phyloP scores from a whole-genome alignment of 2,113 vertebrate genomes.

The Glareola pratincola region DNA sequence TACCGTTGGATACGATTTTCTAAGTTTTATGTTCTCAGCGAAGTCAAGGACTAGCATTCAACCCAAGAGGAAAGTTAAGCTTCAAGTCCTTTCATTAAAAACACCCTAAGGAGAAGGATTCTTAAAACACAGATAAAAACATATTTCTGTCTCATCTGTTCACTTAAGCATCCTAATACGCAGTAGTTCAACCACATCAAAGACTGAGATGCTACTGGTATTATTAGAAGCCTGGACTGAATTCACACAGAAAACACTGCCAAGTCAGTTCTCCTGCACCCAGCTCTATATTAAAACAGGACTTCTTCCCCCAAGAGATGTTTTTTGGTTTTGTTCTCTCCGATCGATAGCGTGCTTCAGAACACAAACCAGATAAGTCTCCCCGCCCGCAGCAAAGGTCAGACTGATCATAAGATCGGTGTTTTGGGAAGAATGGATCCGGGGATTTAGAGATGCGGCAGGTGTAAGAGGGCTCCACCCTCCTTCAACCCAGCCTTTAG shows the following conservation, averaged over 20 bases:
- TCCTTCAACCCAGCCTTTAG: no score
- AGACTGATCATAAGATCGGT: not conserved
- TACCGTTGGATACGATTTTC: fast-evolving
- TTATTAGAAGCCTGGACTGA: not conserved
- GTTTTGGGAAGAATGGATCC: not conserved
- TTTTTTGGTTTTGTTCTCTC: not conserved
- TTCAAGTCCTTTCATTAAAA: not conserved
- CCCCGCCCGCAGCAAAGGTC: not conserved
- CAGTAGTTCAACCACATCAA: not conserved
- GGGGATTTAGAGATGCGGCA: not conserved
- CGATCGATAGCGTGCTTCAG: not conserved
- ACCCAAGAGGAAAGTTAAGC: not conserved
- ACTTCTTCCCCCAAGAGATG: not conserved
- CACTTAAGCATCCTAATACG: not conserved
- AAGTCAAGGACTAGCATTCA: not conserved
- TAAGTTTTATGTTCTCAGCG: fast-evolving
- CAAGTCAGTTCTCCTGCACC: not conserved
- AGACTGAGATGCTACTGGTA: not conserved
- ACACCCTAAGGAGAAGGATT: not conserved
- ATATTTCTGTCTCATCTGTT: not conserved
- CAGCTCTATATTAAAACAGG: not conserved
- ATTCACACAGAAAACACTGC: not conserved
- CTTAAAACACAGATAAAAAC: not conserved
- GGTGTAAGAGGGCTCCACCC: no score
- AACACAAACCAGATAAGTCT: not conserved